Base-by-base conservation (phyloP, 2,888 invertebrate species). In the Eilema sororculum region DNA sequence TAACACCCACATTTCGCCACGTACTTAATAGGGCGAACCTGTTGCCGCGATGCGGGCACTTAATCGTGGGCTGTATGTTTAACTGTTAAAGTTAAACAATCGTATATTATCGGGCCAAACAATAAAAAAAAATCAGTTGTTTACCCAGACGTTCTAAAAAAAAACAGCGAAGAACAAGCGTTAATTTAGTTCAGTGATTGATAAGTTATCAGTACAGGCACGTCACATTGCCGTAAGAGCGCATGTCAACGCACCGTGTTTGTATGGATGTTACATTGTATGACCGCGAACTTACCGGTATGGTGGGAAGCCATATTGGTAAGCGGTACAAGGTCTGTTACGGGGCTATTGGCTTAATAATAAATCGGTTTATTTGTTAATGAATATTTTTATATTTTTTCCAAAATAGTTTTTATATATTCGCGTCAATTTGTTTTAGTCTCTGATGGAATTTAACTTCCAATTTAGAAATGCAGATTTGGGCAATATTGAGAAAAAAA, bases 221-320 rank as follows among this genome's bases (percentile, higher is more conserved):
- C 20, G 46, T 52, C 46, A 63, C 46, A 25, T 46, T 63, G 63
- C 22, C 41, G 20, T 28, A 28, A 37, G 2, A 22, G 24, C 24
- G 16, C 41, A 41, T 64, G 46, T 64, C 46, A 52, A 64, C 25
- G 63, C n/a, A 64, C 25, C 52, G 10, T 52, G 46, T 25, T 41
- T 22, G 33, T 61, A 37, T n/a, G 37, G 10, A 37, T 22, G 61
- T 61, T 33, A 61, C 61, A 61, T n/a, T 33, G 16, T 58, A 61
- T 61, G 33, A 30, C 61, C 61, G 22, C 33, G 33, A 33, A 61
- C 61, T 58, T 58, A 65, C 66, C 63, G 66, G 75, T 77, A 78
- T 37, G 41, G 62, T 22, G 33, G 33, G 41, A 13, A 25, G n/a
- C 37, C 16, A 12, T 33, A 33, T 41, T 37, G 24, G 62, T 62